Conservation (phyloP, 2,888 invertebrate species). For the Campaea margaritaria region DNA sequence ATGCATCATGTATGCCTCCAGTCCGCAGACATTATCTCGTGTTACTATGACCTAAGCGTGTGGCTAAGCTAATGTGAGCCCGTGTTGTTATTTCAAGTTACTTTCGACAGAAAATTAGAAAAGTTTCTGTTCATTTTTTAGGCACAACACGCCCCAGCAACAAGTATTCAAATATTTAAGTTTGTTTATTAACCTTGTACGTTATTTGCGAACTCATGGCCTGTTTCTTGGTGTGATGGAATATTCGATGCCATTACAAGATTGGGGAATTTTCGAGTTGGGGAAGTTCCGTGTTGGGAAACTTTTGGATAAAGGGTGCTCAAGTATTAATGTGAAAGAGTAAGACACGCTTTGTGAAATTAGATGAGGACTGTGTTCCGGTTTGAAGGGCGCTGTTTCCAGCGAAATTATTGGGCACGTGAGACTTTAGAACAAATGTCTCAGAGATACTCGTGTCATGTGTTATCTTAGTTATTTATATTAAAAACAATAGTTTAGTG, state of each 20-base stretch:
- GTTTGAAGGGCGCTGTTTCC: too few relatives aligned
- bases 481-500: too few relatives aligned
- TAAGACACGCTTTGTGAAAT: not conserved
- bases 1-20: too few relatives aligned
- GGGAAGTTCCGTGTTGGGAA: not conserved
- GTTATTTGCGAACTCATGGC: slow-evolving; percentile 45
- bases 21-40: too few relatives aligned
- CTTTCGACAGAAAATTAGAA: slow-evolving; percentile 60
- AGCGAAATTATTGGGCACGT: too few relatives aligned
- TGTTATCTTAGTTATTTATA: too few relatives aligned
- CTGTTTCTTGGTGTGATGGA: slow-evolving; percentile 19
- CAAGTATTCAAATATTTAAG: slow-evolving; percentile 67
- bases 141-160: slow-evolving; percentile 41
- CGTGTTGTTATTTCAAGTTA: slow-evolving; percentile 31
- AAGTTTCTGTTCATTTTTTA: slow-evolving; percentile 59
- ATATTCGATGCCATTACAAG: slow-evolving; percentile 23
- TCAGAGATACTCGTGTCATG: too few relatives aligned
- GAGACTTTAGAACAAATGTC: too few relatives aligned
- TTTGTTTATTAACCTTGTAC: slow-evolving; percentile 56
- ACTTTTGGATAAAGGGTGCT: not conserved
- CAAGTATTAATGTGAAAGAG: not conserved
- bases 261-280: slow-evolving; percentile 9
- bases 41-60: not conserved
- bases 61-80: slow-evolving; percentile 9
- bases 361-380: too few relatives aligned